Evolutionary conservation across 1,140 invertebrate genomes (phyloP).

Genomic region (Phymorhynchus buccinoides): DNA sequence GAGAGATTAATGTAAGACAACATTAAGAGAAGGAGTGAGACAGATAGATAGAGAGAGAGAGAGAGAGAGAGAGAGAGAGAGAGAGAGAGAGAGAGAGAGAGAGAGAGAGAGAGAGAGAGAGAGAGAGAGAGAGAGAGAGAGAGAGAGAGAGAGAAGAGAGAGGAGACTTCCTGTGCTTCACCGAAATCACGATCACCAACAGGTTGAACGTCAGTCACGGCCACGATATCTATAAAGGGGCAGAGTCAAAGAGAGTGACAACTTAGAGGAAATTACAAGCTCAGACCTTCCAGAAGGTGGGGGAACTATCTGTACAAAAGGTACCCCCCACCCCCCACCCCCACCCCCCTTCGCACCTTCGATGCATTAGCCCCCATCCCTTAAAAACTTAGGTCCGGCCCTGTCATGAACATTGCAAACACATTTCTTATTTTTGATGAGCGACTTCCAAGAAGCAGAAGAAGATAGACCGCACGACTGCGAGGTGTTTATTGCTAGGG

Average conservation of each 20-base stretch:
- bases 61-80: background rate
- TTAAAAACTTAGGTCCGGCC: no score
- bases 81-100: slow-evolving; percentile 2
- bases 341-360: no score
- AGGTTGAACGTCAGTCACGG: slow-evolving; percentile 37
- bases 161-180: slow-evolving; percentile 28
- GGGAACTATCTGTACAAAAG: no score
- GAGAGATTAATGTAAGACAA: no score
- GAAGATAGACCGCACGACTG: no score
- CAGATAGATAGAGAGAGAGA: background rate
- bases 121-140: no score
- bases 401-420: no score
- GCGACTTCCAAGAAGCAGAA: no score
- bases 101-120: background rate
- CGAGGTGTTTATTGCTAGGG: no score
- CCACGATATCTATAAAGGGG: slow-evolving; percentile 15
- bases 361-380: no score
- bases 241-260: background rate
- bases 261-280: background rate
- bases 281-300: background rate
- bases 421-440: no score
- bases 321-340: no score
- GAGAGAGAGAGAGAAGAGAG: background rate
- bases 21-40: background rate
- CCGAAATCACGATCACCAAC: slow-evolving; percentile 33